phyloP scores from a whole-genome alignment of 2,888 invertebrate species.

The Pyralis farinalis region DNA sequence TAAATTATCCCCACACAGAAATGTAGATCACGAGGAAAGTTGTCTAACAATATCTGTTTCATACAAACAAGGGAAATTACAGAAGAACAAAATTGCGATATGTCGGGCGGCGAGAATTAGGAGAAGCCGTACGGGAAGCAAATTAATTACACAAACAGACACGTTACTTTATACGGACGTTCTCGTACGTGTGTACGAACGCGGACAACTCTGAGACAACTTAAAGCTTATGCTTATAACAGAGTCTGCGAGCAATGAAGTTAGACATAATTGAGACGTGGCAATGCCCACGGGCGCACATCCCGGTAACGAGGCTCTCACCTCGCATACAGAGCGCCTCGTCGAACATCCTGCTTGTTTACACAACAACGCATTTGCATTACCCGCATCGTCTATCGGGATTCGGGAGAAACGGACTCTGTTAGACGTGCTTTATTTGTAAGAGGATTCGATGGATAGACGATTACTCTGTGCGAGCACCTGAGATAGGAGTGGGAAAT shows the following conservation, averaged over 20 bases:
- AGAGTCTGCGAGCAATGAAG: constrained; percentile 56
- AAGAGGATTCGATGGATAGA: constrained; percentile 2
- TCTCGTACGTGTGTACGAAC: constrained; percentile 6
- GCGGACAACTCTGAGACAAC: constrained; percentile 21
- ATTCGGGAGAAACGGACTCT: constrained; percentile 2
- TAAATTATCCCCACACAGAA: constrained; percentile 5
- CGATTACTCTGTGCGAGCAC: not conserved
- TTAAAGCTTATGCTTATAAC: constrained; percentile 50
- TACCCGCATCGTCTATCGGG: constrained; percentile 9
- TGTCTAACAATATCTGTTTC: constrained; percentile 19
- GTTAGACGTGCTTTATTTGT: not conserved
- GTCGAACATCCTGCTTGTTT: constrained; percentile 27
- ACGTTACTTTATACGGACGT: constrained; percentile 16
- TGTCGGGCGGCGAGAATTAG: constrained; percentile 29
- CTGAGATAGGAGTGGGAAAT: constrained; percentile 7
- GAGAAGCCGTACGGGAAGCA: constrained; percentile 36
- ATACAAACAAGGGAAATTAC: constrained; percentile 24
- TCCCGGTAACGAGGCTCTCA: constrained; percentile 54
- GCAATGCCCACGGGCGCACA: constrained; percentile 52
- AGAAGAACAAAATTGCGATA: constrained; percentile 36
- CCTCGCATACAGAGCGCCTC: constrained; percentile 52
- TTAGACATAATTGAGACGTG: constrained; percentile 69
- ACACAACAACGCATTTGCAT: constrained; percentile 37
- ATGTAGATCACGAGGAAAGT: constrained; percentile 9
- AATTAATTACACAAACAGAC: constrained; percentile 53